Percentiles rank a stretch among this genome's conserved stretches.
Evolutionary conservation across 2,113 vertebrate species (phyloP).

Genomic region (Tympanuchus pallidicinctus): DNA sequence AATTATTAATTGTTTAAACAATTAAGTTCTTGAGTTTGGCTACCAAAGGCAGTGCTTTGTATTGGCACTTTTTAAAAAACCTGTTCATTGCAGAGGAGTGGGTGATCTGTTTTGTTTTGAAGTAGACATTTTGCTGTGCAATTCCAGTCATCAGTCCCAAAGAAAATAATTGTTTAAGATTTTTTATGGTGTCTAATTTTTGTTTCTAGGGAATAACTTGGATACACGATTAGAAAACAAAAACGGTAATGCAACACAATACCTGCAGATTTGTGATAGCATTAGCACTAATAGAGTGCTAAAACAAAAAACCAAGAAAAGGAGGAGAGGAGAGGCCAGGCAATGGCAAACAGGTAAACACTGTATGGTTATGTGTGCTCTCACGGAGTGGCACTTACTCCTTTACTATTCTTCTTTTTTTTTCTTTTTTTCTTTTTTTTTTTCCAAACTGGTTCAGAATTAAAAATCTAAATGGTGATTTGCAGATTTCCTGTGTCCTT

Average conservation of each 20-base stretch:
- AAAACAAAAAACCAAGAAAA: slow-evolving; percentile 94
- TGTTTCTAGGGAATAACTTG: slow-evolving; percentile 88
- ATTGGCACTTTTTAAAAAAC: neutral
- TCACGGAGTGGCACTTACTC: slow-evolving; percentile 51
- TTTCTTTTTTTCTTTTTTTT: neutral
- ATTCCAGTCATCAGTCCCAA: slow-evolving; percentile 52
- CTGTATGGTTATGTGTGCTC: slow-evolving; percentile 50
- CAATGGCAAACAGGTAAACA: slow-evolving; percentile 96
- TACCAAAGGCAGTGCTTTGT: neutral
- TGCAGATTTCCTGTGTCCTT: slow-evolving; percentile 71
- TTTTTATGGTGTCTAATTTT: slow-evolving; percentile 71
- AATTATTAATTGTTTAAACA: neutral
- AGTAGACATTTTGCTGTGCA: slow-evolving; percentile 46
- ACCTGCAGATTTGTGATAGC: slow-evolving; percentile 94
- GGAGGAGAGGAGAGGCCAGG: slow-evolving; percentile 92
- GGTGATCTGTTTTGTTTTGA: neutral
- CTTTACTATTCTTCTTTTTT: slow-evolving; percentile 9
- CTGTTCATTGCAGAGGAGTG: neutral
- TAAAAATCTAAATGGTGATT: slow-evolving; percentile 20
- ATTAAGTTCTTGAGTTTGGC: neutral
- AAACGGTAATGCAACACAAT: slow-evolving; percentile 89
- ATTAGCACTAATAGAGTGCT: slow-evolving; percentile 88
- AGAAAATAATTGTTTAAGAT: slow-evolving; percentile 51
- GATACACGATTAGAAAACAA: slow-evolving; percentile 90
- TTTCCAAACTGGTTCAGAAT: slow-evolving; percentile 24